Conservation (phyloP, 2,797 vertebrate genomes). For the Erpetoichthys calabaricus region DNA sequence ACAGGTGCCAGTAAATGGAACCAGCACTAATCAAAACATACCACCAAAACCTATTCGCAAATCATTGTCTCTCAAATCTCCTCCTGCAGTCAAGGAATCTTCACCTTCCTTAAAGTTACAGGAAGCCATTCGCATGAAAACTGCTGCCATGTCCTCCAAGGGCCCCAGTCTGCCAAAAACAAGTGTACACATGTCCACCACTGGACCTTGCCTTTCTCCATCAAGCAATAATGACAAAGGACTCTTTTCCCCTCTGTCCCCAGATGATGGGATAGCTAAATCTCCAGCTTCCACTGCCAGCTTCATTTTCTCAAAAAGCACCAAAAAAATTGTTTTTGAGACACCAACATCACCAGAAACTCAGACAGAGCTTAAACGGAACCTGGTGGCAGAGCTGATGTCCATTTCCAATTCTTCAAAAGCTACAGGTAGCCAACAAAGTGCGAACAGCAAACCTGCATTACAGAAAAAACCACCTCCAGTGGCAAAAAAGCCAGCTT, state of each 20-base stretch:
- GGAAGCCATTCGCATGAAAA: conserved; percentile 67
- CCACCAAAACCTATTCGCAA: conserved; percentile 55
- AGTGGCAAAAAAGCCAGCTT: conserved; percentile 73
- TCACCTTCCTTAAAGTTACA: conserved; percentile 60
- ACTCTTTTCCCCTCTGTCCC: conserved; percentile 26
- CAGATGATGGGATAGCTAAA: conserved; percentile 34
- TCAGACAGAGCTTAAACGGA: conserved; percentile 50
- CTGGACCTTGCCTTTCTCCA: conserved; percentile 4
- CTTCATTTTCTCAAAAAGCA: conserved; percentile 84
- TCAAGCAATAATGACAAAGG: background rate
- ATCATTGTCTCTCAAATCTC: conserved; percentile 48
- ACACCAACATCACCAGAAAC: conserved; percentile 41
- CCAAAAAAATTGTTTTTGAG: conserved; percentile 63
- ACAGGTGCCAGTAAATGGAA: conserved; percentile 14
- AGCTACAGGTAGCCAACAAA: conserved; percentile 7
- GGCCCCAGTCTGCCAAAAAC: conserved; percentile 31
- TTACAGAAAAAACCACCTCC: conserved; percentile 63
- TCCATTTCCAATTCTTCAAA: conserved; percentile 46
- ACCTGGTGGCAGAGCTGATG: conserved; percentile 54
- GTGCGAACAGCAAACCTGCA: conserved; percentile 21
- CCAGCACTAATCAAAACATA: conserved; percentile 22
- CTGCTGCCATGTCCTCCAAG: conserved; percentile 48
- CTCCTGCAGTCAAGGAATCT: conserved; percentile 24
- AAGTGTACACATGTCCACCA: background rate
- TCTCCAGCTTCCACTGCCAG: conserved; percentile 75